These are phyloP conservation scores for Cephalopachus bancanus DNA, from an alignment of 2,797 vertebrate genomes.

Conservation along the genomic window DNA sequence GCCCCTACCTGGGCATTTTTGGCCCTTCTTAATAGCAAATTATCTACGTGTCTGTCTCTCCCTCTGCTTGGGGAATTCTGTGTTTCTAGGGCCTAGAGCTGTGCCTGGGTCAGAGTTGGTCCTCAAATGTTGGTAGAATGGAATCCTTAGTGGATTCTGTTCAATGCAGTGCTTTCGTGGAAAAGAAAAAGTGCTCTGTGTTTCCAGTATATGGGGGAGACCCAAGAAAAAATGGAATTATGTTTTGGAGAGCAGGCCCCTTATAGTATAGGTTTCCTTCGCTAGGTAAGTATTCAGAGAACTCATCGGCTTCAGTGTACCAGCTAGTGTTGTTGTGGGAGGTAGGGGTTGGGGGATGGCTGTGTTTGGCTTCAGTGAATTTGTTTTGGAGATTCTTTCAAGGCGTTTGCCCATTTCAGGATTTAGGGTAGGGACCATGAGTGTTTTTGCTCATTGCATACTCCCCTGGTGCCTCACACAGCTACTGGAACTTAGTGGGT, in stretches of 20 bases:
- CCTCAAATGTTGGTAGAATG: background rate
- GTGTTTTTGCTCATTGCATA: background rate
- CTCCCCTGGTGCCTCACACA: background rate
- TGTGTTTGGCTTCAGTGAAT: no score
- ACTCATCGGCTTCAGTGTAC: no score
- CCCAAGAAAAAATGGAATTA: no score
- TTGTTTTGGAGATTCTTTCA: no score
- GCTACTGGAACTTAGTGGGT: background rate
- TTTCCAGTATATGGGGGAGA: background rate
- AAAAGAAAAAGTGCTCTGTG: background rate
- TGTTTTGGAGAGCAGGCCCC: no score
- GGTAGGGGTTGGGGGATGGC: no score
- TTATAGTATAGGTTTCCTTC: no score
- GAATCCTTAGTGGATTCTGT: background rate
- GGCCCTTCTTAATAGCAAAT: background rate
- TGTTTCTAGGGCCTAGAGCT: background rate
- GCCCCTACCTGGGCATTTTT: background rate
- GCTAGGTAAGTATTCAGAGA: no score
- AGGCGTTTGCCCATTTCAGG: no score
- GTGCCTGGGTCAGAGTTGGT: background rate
- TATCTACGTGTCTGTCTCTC: background rate
- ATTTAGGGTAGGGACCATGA: background rate
- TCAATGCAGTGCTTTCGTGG: background rate
- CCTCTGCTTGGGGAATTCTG: background rate
- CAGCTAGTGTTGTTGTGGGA: no score